A percentile compares a stretch with the other conserved stretches of the same genome.
These are phyloP conservation scores for Amblyopsis rosae DNA, from an alignment of 2,113 vertebrate species.

Conservation along the genomic window DNA sequence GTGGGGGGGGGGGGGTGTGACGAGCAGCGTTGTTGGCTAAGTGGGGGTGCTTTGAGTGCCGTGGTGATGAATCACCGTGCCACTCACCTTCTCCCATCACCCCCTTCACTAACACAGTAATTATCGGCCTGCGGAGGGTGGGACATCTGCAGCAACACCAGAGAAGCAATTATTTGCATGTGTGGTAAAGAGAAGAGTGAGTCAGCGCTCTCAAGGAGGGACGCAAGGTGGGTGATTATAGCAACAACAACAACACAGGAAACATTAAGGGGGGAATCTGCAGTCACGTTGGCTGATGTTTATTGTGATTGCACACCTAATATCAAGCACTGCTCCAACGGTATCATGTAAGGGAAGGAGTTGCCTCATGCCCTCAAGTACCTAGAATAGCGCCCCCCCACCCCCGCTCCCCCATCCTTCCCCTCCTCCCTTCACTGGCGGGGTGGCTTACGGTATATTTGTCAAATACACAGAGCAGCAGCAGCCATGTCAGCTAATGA, in stretches of 20 bases:
- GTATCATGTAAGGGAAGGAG: background rate
- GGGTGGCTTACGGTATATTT: background rate
- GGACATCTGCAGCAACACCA: slow-evolving; percentile 67
- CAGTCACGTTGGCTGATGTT: slow-evolving; percentile 13
- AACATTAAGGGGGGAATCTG: slow-evolving; percentile 23
- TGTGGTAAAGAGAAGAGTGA: slow-evolving; percentile 36
- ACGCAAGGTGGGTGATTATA: background rate
- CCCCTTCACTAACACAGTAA: slow-evolving; percentile 72
- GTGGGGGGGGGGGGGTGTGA: slow-evolving; percentile 35
- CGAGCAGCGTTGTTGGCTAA: slow-evolving; percentile 58
- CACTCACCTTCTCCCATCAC: slow-evolving; percentile 20
- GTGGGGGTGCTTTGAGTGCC: slow-evolving; percentile 36
- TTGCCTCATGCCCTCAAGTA: too few species aligned
- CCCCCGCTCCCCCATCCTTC: accelerated
- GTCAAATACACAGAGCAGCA: background rate
- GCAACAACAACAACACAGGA: background rate
- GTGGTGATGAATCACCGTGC: slow-evolving; percentile 73
- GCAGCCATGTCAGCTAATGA: background rate
- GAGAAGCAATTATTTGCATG: slow-evolving; percentile 39
- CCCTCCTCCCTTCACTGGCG: too few species aligned
- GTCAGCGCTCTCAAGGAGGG: slow-evolving; percentile 12
- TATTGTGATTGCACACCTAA: background rate
- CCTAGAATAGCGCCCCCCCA: too few species aligned
- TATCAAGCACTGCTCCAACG: slow-evolving; percentile 2
- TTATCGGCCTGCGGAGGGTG: slow-evolving; percentile 69